These are phyloP conservation scores for Pachliopta kotzebuea DNA, from an alignment of 2,888 invertebrate species.

Conservation along the genomic window DNA sequence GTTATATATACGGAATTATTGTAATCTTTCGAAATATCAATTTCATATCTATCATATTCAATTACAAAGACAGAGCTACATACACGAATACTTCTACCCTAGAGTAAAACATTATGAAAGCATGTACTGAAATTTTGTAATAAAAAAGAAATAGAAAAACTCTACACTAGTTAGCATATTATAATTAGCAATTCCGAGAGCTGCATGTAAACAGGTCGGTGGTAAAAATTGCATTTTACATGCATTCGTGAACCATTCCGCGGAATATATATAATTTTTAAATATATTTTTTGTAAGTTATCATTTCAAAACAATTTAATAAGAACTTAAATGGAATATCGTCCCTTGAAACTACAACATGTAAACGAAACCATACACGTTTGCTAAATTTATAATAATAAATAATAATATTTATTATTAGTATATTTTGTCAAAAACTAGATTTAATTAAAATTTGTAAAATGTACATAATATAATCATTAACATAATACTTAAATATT, in stretches of 20 bases:
- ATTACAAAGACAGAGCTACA: no score
- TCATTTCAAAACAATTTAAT: not conserved
- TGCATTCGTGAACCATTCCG: conserved; percentile 7
- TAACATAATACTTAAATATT: no score
- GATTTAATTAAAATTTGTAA: no score
- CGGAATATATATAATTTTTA: not conserved
- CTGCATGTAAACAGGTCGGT: conserved; percentile 18
- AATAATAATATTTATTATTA: no score
- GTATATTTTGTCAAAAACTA: no score
- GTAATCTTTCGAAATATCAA: no score
- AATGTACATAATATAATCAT: no score
- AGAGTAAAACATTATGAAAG: no score
- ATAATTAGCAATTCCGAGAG: conserved; percentile 22
- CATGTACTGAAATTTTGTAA: not conserved
- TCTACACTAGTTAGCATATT: conserved; percentile 9
- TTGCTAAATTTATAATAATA: no score
- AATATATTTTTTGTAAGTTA: not conserved
- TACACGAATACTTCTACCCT: no score
- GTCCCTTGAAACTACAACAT: not conserved
- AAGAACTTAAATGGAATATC: not conserved
- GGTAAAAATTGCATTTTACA: conserved; percentile 17
- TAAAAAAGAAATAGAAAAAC: conserved; percentile 17
- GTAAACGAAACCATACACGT: not conserved
- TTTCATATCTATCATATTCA: no score
- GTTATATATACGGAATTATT: no score